Evolutionary conservation across 2,888 invertebrate species (phyloP).

Genomic region (Tillus elongatus): DNA sequence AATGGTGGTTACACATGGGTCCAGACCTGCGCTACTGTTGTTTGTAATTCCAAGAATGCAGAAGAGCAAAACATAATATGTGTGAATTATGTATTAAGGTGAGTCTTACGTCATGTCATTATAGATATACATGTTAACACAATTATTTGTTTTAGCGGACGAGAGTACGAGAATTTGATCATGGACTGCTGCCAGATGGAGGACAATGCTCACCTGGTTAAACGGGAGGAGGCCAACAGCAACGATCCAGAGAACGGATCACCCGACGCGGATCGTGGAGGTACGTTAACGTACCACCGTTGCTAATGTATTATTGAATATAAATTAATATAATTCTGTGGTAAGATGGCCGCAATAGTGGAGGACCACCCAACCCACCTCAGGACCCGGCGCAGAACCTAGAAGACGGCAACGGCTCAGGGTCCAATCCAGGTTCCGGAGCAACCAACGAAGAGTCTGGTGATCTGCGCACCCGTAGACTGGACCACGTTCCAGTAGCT

Average conservation of each 20-base stretch:
- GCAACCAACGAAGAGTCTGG: slow-evolving; percentile 41
- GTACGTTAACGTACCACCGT: slow-evolving; percentile 44
- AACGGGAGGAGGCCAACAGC: slow-evolving; percentile 65
- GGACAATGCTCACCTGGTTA: slow-evolving; percentile 70
- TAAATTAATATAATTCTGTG: slow-evolving; percentile 36
- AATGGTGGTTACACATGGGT: slow-evolving; percentile 94
- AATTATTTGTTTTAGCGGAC: slow-evolving; percentile 66
- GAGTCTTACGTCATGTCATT: slow-evolving; percentile 27
- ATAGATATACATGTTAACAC: no score
- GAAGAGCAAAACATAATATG: slow-evolving; percentile 97
- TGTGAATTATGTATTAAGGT: slow-evolving; percentile 96
- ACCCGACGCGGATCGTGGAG: slow-evolving; percentile 72
- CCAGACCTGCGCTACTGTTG: slow-evolving; percentile 93
- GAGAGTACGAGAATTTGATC: slow-evolving; percentile 82
- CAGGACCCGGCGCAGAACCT: slow-evolving; percentile 34
- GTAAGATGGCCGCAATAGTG: slow-evolving; percentile 49
- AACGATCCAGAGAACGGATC: slow-evolving; percentile 84
- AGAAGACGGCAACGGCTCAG: slow-evolving; percentile 33
- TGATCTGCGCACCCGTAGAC: slow-evolving; percentile 46
- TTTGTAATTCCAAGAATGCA: slow-evolving; percentile 90
- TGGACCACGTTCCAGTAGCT: slow-evolving; percentile 44
- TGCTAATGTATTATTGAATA: slow-evolving; percentile 35
- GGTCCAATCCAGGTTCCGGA: slow-evolving; percentile 33
- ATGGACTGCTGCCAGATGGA: slow-evolving; percentile 92
- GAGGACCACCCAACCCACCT: slow-evolving; percentile 46